These are phyloP conservation scores for Lepisosteus oculatus DNA, from an alignment of 2,113 vertebrate genomes.

Conservation along the genomic window DNA sequence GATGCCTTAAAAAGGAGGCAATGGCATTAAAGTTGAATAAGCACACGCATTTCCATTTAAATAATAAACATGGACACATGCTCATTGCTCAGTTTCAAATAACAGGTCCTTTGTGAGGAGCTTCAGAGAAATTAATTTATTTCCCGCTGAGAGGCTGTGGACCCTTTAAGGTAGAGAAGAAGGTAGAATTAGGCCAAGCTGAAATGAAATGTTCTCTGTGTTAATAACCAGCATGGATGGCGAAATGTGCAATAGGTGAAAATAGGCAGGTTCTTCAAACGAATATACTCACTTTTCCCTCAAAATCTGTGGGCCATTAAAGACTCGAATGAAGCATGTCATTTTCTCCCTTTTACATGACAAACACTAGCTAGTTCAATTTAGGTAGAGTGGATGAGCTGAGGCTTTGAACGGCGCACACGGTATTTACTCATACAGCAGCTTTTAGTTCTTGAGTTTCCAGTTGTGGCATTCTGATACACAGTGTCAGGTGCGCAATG, in stretches of 20 bases:
- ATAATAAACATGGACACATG: background rate
- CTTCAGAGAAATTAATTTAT: slow-evolving; percentile 38
- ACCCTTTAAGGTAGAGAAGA: slow-evolving; percentile 28
- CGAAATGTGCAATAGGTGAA: background rate
- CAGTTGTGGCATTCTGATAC: too few relatives aligned
- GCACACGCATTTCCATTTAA: background rate
- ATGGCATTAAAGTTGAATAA: background rate
- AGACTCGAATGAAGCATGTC: too few relatives aligned
- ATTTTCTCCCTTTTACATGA: too few relatives aligned
- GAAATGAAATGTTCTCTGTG: slow-evolving; percentile 3
- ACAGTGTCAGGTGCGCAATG: too few relatives aligned
- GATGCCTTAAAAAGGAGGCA: background rate
- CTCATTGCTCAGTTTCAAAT: slow-evolving; percentile 19
- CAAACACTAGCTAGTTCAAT: too few relatives aligned
- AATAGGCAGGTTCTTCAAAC: too few relatives aligned
- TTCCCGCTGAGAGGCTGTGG: slow-evolving; percentile 33
- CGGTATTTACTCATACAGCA: too few relatives aligned
- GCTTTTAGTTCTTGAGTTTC: too few relatives aligned
- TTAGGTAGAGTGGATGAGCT: too few relatives aligned
- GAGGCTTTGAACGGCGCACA: too few relatives aligned
- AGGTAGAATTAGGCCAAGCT: slow-evolving; percentile 27
- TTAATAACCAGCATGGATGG: slow-evolving; percentile 19
- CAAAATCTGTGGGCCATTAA: too few relatives aligned
- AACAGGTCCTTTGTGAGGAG: slow-evolving; percentile 26
- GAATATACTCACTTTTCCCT: too few relatives aligned